Evolutionary conservation across 1,140 invertebrate genomes (phyloP), one percentile per base, ranked within the genome.

Genomic region (Drosophila dunni): DNA sequence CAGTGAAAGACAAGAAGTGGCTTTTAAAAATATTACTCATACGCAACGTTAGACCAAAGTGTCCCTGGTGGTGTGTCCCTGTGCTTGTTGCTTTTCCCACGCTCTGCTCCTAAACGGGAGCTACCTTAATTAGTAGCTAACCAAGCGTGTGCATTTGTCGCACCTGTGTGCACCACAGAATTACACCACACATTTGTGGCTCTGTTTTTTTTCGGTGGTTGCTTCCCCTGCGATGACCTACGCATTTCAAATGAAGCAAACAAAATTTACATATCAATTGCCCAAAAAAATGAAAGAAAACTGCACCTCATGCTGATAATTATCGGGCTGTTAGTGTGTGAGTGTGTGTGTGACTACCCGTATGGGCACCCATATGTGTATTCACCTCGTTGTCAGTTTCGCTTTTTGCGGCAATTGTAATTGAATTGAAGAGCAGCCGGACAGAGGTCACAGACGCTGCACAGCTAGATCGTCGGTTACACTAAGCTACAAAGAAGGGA

Each of bases 251-350:
- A 66, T 77, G 81, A 79, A 70, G 64, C 65, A 70, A 67, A 64
- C 64, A 45, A 58, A 83, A 88, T 88, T 83, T 83, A 79, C 83
- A 88, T 86, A 88, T 88, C 83, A 86, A 86, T 86, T 76, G 60
- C 61, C 67, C 56, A 75, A 79, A 81, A 36, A 75, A 82, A 13
- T 29, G 24, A 29, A 29, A 0, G 68, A 42, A 56, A 54, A 38
- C 72, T 70, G 83, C 82, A 61, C 69, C 76, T 88, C 77, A 83
- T 78, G 76, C 79, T 89, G 84, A 83, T 83, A 80, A 83, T 88
- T 83, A 88, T 88, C 83, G 77, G 24, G 34, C 15, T 33, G 34
- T 36, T 17, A 65, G 56, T 58, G 54, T 60, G 45, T 50, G 64
- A 64, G 53, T 34, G 34, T n/a, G 13, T 8, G 34, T 42, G 17